Evolutionary conservation across 1,140 invertebrate genomes (phyloP).

Genomic region (Pseudomyrmex dendroicus): DNA sequence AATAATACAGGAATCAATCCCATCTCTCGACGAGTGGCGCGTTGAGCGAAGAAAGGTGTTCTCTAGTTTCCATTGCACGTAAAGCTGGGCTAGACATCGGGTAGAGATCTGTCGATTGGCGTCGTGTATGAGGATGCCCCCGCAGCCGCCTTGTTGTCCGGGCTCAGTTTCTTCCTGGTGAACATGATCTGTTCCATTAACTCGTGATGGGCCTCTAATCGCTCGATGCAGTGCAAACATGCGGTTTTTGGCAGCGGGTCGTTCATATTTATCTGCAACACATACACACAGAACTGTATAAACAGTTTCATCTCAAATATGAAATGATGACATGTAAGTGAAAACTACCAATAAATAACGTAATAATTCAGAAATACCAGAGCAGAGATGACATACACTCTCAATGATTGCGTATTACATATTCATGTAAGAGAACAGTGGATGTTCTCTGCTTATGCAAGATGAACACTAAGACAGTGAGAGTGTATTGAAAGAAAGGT

Average conservation of each 20-base stretch:
- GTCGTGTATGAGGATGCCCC: conserved; percentile 75
- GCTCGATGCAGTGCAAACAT: conserved; percentile 88
- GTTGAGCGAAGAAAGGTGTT: conserved; percentile 44
- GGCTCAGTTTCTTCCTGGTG: conserved; percentile 79
- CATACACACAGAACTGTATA: conserved; percentile 8
- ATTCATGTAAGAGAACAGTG: too few species aligned
- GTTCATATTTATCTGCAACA: conserved; percentile 88
- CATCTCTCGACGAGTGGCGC: conserved; percentile 31
- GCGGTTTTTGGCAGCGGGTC: conserved; percentile 91
- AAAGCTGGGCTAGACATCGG: conserved; percentile 78
- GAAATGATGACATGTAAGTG: too few species aligned
- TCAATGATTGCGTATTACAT: too few species aligned
- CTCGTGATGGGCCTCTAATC: conserved; percentile 89
- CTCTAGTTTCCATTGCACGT: conserved; percentile 62
- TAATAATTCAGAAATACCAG: background rate
- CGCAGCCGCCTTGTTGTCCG: conserved; percentile 74
- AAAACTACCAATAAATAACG: too few species aligned
- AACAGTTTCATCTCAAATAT: too few species aligned
- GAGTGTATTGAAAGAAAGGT: too few species aligned
- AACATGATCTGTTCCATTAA: conserved; percentile 87
- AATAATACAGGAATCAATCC: conserved; percentile 51
- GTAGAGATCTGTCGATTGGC: conserved; percentile 69
- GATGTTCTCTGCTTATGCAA: too few species aligned
- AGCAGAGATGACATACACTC: too few species aligned
- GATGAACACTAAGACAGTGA: too few species aligned